Percentiles rank a stretch among this genome's conserved stretches.
phyloP scores from a whole-genome alignment of 2,888 invertebrate genomes.

The Timandra comae region DNA sequence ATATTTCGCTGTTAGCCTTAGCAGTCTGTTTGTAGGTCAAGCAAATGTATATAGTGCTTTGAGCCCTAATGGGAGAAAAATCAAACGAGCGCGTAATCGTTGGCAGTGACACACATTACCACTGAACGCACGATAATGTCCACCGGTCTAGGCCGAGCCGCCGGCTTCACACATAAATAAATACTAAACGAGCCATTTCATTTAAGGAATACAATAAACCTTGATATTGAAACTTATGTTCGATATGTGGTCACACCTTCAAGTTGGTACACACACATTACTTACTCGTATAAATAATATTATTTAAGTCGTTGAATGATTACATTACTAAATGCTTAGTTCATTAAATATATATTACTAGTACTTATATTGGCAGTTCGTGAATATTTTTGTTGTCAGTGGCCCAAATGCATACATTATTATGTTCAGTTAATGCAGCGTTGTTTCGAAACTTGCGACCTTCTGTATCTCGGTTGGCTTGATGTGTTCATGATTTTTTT shows the following conservation, averaged over 20 bases:
- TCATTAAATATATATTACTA: conserved; percentile 4
- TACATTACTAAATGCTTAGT: not conserved
- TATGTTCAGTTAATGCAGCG: conserved; percentile 43
- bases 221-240: too few relatives aligned
- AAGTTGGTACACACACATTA: too few relatives aligned
- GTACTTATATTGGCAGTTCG: conserved; percentile 14
- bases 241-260: too few relatives aligned
- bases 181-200: conserved; percentile 39
- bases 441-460: conserved; percentile 57
- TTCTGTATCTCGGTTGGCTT: conserved; percentile 44
- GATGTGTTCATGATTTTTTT: conserved; percentile 38
- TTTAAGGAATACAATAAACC: conserved; percentile 1
- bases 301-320: too few relatives aligned
- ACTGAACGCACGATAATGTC: conserved; percentile 50
- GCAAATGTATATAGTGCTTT: conserved; percentile 34
- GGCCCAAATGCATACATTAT: conserved; percentile 62
- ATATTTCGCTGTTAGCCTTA: conserved; percentile 1
- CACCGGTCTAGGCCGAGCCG: conserved; percentile 37
- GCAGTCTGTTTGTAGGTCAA: conserved; percentile 27
- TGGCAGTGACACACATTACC: conserved; percentile 63
- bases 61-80: conserved; percentile 46
- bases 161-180: conserved; percentile 44
- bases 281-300: too few relatives aligned
- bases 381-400: conserved; percentile 42
- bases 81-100: conserved; percentile 52